Base-by-base conservation (phyloP, 2,113 vertebrate genomes). In the Sphaerodactylus townsendi region DNA sequence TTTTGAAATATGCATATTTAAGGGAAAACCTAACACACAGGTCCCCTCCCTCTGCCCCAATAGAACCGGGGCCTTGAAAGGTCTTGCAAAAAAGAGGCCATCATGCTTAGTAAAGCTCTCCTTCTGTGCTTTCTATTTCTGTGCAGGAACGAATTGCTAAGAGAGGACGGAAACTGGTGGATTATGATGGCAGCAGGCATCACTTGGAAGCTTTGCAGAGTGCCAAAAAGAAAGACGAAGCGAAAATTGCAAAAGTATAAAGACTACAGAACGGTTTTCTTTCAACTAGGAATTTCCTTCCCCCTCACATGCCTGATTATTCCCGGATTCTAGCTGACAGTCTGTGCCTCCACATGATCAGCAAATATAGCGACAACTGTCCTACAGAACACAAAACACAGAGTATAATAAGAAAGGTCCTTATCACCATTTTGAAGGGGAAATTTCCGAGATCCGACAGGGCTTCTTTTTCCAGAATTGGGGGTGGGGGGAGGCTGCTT, bases 171-270 rank as follows among this genome's bases (percentile, higher is more conserved):
- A 99, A 99, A 82, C 95, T 98, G 35, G 97, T 99, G 25, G 98
- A 99, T 86, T 99, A 98, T 2, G 98, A 99, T 95, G 97, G 97
- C 2, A 94, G 96, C 76, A 96, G 97, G 66, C 98, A 98, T 82
- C 97, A 99, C 74, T 95, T 99, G 92, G 97, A 98, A 87, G 94
- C 97, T 0, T 93, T 98, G 82, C 96, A 98, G 90, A 96, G 91
- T 11, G 96, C 97, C 28, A 99, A 99, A 95, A 99, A 99, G 91
- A 98, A 93, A 89, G 98, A 99, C 2, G 98, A 99, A 35, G 84
- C 96, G 39, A 99, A 99, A 93, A 97, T 97, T 28, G 90, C 86
- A 77, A 99, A 98, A 97, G 98, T 98, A 85, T 30, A 21, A 81
- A 44, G 33, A 66, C 21, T 75, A 48, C 39, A 30, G 33, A 35